A percentile compares a stretch with the other conserved stretches of the same genome.
These are phyloP conservation scores for Cyprinodon brontotheroides DNA, from an alignment of 2,113 vertebrate genomes.

Conservation along the genomic window DNA sequence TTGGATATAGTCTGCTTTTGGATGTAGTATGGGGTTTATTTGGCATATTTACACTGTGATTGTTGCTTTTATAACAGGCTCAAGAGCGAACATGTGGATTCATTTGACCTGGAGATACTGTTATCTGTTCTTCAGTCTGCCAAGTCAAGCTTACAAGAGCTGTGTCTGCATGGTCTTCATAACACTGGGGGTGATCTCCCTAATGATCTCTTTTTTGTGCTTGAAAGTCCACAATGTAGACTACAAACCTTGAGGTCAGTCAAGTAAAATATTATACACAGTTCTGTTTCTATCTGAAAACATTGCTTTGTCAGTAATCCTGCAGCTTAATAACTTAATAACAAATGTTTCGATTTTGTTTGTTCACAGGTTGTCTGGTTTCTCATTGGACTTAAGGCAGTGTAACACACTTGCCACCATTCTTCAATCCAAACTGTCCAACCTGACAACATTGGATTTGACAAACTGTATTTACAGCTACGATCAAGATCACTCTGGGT, in stretches of 20 bases:
- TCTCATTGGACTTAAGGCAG: neutral
- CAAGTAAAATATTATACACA: neutral
- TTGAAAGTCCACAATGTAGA: conserved; percentile 10
- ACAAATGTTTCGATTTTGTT: neutral
- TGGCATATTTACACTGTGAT: no score
- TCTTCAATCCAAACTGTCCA: neutral
- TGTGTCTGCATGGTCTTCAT: neutral
- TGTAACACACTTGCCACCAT: neutral
- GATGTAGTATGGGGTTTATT: no score
- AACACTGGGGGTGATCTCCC: rapidly evolving
- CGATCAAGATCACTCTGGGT: neutral
- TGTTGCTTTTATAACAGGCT: neutral
- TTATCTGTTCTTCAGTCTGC: neutral
- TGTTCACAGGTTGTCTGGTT: conserved; percentile 10
- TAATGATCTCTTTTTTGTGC: neutral
- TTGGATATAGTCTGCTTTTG: no score
- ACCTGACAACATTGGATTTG: conserved; percentile 4
- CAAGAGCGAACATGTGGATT: neutral
- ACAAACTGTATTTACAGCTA: conserved; percentile 11
- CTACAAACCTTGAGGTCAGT: conserved; percentile 26
- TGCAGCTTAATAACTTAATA: no score
- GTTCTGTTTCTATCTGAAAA: no score
- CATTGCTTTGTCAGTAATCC: no score
- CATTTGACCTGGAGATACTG: neutral
- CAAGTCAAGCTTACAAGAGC: conserved; percentile 4